Evolutionary conservation across 2,113 vertebrate genomes (phyloP).

Genomic region (Poicephalus gulielmi): DNA sequence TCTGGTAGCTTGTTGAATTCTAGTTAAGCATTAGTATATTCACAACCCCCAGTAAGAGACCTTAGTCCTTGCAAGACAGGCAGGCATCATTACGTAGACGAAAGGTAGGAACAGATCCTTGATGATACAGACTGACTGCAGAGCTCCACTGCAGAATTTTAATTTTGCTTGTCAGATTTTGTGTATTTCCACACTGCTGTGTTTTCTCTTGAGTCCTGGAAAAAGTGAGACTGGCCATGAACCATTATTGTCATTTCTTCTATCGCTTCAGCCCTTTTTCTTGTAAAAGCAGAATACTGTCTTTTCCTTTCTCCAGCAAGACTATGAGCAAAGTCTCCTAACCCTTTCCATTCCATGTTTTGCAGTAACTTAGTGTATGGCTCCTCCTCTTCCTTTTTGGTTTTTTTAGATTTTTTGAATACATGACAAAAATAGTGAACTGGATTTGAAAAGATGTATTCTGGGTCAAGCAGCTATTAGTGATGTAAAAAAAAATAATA

Average conservation of each 20-base stretch:
- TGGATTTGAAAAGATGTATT: not conserved
- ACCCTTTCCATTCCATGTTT: not conserved
- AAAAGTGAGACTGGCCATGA: not conserved
- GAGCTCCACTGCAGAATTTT: not conserved
- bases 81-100: not conserved
- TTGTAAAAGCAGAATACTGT: not conserved
- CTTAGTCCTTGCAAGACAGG: not conserved
- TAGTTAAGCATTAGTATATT: not conserved
- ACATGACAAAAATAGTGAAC: not conserved
- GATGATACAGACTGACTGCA: not conserved
- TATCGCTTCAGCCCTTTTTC: not conserved
- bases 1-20: not conserved
- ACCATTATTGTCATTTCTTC: not conserved
- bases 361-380: not conserved
- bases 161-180: not conserved
- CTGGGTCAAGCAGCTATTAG: not conserved
- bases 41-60: not conserved
- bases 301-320: not conserved
- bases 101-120: not conserved
- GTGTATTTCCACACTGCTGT: not conserved
- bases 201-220: not conserved
- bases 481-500: not conserved
- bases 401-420: not conserved
- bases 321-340: not conserved
- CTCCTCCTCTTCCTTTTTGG: not conserved